A percentile compares a stretch with the other conserved stretches of the same genome.
phyloP scores from a whole-genome alignment of 2,113 vertebrate species.

The Sardina pilchardus region DNA sequence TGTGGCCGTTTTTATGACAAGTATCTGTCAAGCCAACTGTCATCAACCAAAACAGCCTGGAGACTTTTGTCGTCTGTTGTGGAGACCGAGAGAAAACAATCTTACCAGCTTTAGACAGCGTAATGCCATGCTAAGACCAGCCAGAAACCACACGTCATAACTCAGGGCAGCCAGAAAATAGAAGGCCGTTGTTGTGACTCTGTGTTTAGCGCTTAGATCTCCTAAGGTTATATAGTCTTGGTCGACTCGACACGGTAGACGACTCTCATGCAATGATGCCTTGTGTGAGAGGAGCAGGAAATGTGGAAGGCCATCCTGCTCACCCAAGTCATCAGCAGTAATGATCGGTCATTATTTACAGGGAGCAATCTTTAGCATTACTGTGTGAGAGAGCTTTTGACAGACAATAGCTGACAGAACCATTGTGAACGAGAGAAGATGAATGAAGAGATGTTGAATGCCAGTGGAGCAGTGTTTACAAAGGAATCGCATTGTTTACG shows the following conservation, averaged over 20 bases:
- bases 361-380: not conserved
- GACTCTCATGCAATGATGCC: not conserved
- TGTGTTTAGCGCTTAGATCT: not conserved
- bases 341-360: not conserved
- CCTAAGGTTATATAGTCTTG: not conserved
- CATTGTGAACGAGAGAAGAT: not conserved
- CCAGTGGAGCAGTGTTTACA: not conserved
- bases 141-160: slow-evolving; percentile 1
- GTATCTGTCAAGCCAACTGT: not conserved
- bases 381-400: not conserved
- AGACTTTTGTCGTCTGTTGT: slow-evolving; percentile 11
- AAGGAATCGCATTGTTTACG: not conserved
- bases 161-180: not conserved
- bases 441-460: not conserved
- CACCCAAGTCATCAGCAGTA: not conserved
- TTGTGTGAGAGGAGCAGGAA: not conserved
- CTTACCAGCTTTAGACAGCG: not conserved
- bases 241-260: not conserved
- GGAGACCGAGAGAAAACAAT: slow-evolving; percentile 13
- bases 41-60: slow-evolving; percentile 13
- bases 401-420: not conserved
- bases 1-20: not conserved
- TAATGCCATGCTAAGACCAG: slow-evolving; percentile 4
- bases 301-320: not conserved
- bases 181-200: slow-evolving; percentile 14